Evolutionary conservation across 2,113 vertebrate species (phyloP), one percentile per base, ranked within the genome.

Genomic region (Genyomyrus donnyi): DNA sequence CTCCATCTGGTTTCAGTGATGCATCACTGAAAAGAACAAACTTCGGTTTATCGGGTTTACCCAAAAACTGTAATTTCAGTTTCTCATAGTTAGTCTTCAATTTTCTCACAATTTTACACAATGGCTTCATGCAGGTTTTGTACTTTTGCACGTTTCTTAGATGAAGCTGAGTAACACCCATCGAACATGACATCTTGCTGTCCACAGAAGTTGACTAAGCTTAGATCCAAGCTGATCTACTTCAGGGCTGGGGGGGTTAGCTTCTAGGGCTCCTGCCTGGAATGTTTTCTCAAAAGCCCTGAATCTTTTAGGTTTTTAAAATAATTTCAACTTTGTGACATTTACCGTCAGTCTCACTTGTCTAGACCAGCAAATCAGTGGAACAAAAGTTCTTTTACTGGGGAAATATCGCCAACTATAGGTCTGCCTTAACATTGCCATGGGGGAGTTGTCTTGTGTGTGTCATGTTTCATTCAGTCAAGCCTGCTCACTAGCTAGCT

Each of bases 1-100:
- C 80, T 9, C 49, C 10, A n/a, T 91, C 90, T 91, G 48, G 45
- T 88, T 91, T 90, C 39, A 80, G 31, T 21, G 83, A 91, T n/a
- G 87, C 39, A 74, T 89, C 89, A 87, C 90, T 80, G 46, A 89
- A 91, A 39, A 88, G 56, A 21, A 80, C n/a, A 19, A 80, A 17
- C 27, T 89, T 91, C 2, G 48, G 42, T 19, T 42, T 46, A 27
- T 35, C 17, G 1, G 45, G 39, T 49, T 77, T 39, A 17, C 88
- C 88, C 70, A 89, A 80, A 58, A 70, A 24, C 42, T 91, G 85
- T 86, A 89, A 91, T 50, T 19, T 91, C 56, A 89, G 31, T 1
- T 56, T 89, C 52, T 91, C 85, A 17, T 88, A 90, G 77, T 89
- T 90, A 5, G 10, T 49, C 46, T 58, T 42, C 13, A 27, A 27